Evolutionary conservation across 2,888 invertebrate genomes (phyloP).

Genomic region (Plagodis dolabraria): DNA sequence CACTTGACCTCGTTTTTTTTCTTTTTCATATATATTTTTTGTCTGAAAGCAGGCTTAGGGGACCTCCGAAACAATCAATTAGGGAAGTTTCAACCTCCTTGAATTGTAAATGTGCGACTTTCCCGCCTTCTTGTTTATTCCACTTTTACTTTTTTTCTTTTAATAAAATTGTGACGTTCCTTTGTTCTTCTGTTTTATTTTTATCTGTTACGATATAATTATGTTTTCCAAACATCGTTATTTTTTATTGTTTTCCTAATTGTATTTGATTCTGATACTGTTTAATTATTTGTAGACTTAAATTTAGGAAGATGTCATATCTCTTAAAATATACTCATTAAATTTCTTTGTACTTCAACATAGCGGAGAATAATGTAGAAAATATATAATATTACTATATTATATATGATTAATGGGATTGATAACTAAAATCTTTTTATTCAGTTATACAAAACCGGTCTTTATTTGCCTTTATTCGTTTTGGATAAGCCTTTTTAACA

Average conservation of each 20-base stretch:
- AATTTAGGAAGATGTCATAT: neutral
- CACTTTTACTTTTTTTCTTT: slow-evolving; percentile 44
- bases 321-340: neutral
- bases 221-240: slow-evolving; percentile 24
- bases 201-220: slow-evolving; percentile 33
- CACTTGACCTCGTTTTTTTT: slow-evolving; percentile 35
- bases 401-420: too few species aligned
- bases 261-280: slow-evolving; percentile 4
- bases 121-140: slow-evolving; percentile 50
- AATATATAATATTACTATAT: too few species aligned
- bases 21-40: slow-evolving; percentile 51
- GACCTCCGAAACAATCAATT: slow-evolving; percentile 75
- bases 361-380: too few species aligned
- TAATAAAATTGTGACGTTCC: slow-evolving; percentile 52
- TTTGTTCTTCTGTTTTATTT: slow-evolving; percentile 32
- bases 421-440: too few species aligned
- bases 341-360: slow-evolving; percentile 1
- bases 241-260: slow-evolving; percentile 18
- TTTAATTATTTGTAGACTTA: slow-evolving; percentile 1
- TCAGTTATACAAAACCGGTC: too few species aligned
- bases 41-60: slow-evolving; percentile 65
- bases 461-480: too few species aligned
- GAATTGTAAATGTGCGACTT: slow-evolving; percentile 73
- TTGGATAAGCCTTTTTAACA: too few species aligned
- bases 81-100: slow-evolving; percentile 70